Percentiles rank a stretch among this genome's conserved stretches.
Evolutionary conservation across 2,113 vertebrate genomes (phyloP).

Genomic region (Psophia crepitans): DNA sequence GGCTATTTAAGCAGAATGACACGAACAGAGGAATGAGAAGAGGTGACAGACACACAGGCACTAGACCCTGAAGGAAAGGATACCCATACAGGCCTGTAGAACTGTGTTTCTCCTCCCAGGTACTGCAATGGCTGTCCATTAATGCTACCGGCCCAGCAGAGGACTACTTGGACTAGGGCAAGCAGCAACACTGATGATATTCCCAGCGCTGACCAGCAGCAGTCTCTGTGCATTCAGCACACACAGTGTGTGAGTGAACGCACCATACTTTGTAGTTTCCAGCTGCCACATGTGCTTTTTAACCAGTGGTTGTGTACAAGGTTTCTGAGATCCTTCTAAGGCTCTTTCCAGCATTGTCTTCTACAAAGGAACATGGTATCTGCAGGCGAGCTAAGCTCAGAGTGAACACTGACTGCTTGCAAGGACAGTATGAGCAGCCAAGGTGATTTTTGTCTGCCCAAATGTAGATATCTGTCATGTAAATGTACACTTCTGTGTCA

Average conservation of each 20-base stretch:
- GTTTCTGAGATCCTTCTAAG: not conserved
- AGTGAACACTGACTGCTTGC: not conserved
- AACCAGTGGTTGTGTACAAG: not conserved
- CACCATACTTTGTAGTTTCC: not conserved
- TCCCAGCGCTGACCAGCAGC: not conserved
- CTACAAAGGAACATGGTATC: not conserved
- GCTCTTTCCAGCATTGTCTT: not conserved
- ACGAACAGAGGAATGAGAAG: not conserved
- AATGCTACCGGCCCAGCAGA: not conserved
- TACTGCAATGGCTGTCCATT: not conserved
- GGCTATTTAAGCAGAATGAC: not conserved
- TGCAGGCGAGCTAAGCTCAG: not conserved
- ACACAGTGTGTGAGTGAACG: fast-evolving
- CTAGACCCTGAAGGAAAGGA: not conserved
- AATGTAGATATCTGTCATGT: not conserved
- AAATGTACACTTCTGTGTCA: not conserved
- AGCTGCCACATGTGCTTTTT: not conserved
- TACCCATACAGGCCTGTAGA: not conserved
- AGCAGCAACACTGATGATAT: not conserved
- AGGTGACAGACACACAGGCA: not conserved
- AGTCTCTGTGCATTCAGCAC: not conserved
- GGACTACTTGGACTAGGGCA: fast-evolving
- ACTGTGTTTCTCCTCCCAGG: not conserved
- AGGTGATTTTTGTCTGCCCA: not conserved
- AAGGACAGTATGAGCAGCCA: not conserved